Percentiles rank a stretch among this genome's conserved stretches.
phyloP scores from a whole-genome alignment of 1,140 invertebrate species.

The Drosophila tropicalis region DNA sequence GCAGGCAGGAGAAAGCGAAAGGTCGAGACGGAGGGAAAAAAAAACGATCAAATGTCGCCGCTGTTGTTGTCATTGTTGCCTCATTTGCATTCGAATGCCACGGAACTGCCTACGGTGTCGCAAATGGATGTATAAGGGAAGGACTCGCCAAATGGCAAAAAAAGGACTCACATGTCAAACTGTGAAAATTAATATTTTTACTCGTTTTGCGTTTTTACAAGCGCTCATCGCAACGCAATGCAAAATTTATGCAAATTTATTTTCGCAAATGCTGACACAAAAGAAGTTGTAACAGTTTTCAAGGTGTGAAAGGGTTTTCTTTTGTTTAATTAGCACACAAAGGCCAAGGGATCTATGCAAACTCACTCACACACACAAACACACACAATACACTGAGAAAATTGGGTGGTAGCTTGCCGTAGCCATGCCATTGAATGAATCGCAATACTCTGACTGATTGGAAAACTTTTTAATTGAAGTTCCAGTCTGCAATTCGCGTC shows the following conservation, averaged over 20 bases:
- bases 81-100: slow-evolving; percentile 72
- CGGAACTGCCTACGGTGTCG: slow-evolving; percentile 22
- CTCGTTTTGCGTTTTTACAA: slow-evolving; percentile 55
- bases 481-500: too few relatives aligned
- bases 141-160: not conserved
- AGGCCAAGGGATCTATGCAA: slow-evolving; percentile 1
- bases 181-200: slow-evolving; percentile 80
- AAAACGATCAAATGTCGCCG: slow-evolving; percentile 77
- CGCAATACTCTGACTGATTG: too few relatives aligned
- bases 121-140: slow-evolving; percentile 16
- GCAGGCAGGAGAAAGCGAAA: slow-evolving; percentile 45
- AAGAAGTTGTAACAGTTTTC: slow-evolving; percentile 75
- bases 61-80: slow-evolving; percentile 70
- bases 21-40: slow-evolving; percentile 30
- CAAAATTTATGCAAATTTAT: slow-evolving; percentile 78
- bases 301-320: slow-evolving; percentile 76
- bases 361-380: not conserved
- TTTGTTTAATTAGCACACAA: slow-evolving; percentile 77
- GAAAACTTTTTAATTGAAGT: too few relatives aligned
- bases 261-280: slow-evolving; percentile 49
- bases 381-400: not conserved
- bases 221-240: slow-evolving; percentile 28
- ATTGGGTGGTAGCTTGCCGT: not conserved
- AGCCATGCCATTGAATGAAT: too few relatives aligned
- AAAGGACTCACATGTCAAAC: slow-evolving; percentile 54